A percentile compares a stretch with the other conserved stretches of the same genome.
These are phyloP conservation scores for Plestiodon gilberti DNA, from an alignment of 2,113 vertebrate species.

Conservation along the genomic window DNA sequence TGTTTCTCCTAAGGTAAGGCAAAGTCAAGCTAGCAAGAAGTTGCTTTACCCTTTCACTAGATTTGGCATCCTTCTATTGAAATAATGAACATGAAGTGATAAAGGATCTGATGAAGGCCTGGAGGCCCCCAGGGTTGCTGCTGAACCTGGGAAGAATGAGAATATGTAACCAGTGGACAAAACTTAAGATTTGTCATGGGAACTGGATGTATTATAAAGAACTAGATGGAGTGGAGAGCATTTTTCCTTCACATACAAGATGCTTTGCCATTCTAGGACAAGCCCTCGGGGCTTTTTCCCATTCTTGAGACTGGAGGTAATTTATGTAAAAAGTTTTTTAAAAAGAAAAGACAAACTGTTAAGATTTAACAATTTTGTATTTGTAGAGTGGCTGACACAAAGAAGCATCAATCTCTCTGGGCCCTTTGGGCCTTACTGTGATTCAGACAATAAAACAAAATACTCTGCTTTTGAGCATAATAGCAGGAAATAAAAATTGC, in stretches of 20 bases:
- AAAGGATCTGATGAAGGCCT: too few relatives aligned
- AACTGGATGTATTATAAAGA: conserved; percentile 29
- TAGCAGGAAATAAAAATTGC: conserved; percentile 64
- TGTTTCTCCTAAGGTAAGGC: neutral
- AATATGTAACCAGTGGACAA: neutral
- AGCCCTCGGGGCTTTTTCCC: neutral
- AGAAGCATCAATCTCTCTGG: conserved; percentile 50
- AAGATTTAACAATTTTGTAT: conserved; percentile 23
- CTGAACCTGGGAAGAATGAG: neutral
- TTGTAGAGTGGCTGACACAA: conserved; percentile 41
- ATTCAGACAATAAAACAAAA: conserved; percentile 63
- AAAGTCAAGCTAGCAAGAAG: neutral
- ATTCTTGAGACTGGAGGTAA: conserved; percentile 39
- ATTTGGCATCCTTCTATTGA: neutral
- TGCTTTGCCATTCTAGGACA: conserved; percentile 14
- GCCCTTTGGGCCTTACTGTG: conserved; percentile 58
- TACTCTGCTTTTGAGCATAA: conserved; percentile 48
- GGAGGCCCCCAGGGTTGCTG: neutral
- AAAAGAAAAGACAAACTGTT: conserved; percentile 15
- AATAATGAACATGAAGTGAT: neutral
- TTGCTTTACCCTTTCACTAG: neutral
- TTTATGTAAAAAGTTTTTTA: conserved; percentile 15
- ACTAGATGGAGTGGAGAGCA: conserved; percentile 5
- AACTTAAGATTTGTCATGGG: conserved; percentile 15
- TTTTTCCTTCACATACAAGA: neutral